phyloP scores from a whole-genome alignment of 35 echinoderm and acorn worm species.

The Apostichopus californicus region DNA sequence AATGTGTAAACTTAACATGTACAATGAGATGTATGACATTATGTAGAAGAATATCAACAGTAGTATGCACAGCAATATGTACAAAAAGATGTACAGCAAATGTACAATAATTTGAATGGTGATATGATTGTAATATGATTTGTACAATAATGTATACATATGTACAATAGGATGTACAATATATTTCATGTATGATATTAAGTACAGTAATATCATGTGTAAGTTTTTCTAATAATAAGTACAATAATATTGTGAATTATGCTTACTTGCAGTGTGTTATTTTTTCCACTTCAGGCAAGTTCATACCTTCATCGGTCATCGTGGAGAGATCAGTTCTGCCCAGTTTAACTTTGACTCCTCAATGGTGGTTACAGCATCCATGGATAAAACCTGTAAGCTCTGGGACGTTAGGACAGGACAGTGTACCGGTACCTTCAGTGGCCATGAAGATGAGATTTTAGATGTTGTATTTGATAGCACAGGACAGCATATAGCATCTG shows the following conservation, averaged over 20 bases:
- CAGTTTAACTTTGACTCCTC: slow-evolving; percentile 99
- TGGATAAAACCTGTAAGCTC: slow-evolving; percentile 97
- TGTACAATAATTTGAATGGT: too few relatives aligned
- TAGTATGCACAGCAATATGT: too few relatives aligned
- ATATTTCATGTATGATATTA: too few relatives aligned
- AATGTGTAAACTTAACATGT: too few relatives aligned
- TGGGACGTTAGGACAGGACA: slow-evolving; percentile 86
- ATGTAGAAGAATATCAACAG: too few relatives aligned
- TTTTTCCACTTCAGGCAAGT: slow-evolving; percentile 64
- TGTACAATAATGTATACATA: too few relatives aligned
- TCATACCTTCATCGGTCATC: slow-evolving; percentile 94
- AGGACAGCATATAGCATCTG: slow-evolving; percentile 92
- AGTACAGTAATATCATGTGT: too few relatives aligned
- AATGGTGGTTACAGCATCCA: slow-evolving; percentile 93
- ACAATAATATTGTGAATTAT: neutral
- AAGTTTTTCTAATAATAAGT: too few relatives aligned
- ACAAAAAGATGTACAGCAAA: too few relatives aligned
- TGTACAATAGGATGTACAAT: too few relatives aligned
- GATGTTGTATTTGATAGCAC: slow-evolving; percentile 98
- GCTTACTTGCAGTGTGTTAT: neutral
- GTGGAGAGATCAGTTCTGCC: slow-evolving; percentile 93
- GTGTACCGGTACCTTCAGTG: slow-evolving; percentile 88
- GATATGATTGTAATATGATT: too few relatives aligned
- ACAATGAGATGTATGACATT: too few relatives aligned
- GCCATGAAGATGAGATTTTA: slow-evolving; percentile 93